Base-by-base conservation (phyloP, 2,888 invertebrate genomes). In the Ophion slaviceki region DNA sequence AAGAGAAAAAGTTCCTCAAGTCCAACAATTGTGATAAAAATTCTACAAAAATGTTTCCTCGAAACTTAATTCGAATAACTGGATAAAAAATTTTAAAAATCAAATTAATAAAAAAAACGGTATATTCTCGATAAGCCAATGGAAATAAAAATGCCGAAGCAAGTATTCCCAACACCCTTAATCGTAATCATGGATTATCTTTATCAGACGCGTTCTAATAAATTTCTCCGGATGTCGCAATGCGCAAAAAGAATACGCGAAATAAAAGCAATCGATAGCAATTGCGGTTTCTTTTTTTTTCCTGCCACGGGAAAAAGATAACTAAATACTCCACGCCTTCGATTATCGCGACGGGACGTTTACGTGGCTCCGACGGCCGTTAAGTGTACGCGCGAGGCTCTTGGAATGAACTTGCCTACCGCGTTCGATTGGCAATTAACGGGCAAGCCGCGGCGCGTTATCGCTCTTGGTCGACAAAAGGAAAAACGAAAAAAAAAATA, bases 371-470 rank as follows among this genome's bases (percentile, higher is more conserved):
- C 68, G 40, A 59, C 70, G 40, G 8, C 57, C 75, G 79, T 83
- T 83, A 70, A 75, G 47, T 47, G 47, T 47, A 47, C 47, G 62
- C 61, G 40, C 68, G 59, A 45, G 75, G 17, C 67, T 64, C 62
- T 61, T 57, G 57, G 67, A 77, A 36, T 59, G 61, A 28, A 66
- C 67, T 74, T 40, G 28, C 59, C 71, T 75, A 68, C 45, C 76
- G 61, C 74, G 62, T 82, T 90, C 90, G 91, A 92, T 92, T 92
- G 90, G 91, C 91, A 92, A 92, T 92, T 92, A 92, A 91, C 92
- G 90, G 91, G 91, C 91, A 91, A 92, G 91, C 91, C 92, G 91
- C 91, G 91, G 92, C 91, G 91, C 88, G 87, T 88, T 81, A 28
- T 32, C 64, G 24, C 47, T 66, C 57, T 53, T 28, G 28, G 36